Percentiles rank a stretch among this genome's conserved stretches.
Conservation (phyloP, 2,797 vertebrate genomes). For the Pempheris klunzingeri region DNA sequence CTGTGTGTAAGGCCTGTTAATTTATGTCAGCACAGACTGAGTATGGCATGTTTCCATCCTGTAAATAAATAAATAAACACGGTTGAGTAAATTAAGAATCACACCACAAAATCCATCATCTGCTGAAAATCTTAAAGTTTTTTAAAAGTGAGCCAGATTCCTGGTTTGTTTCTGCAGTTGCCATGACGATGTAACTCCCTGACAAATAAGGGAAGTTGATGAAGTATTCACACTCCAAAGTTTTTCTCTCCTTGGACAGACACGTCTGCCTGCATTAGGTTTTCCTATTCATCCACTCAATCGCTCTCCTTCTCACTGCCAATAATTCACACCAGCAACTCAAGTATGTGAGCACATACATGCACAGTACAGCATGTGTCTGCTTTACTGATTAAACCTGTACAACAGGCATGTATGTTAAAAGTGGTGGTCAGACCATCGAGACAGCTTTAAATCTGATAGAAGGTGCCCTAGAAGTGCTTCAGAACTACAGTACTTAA, state of each 20-base stretch:
- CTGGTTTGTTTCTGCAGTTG: constrained; percentile 32
- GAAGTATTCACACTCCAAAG: background rate
- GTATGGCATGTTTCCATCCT: constrained; percentile 26
- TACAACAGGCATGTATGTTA: background rate
- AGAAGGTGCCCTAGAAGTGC: background rate
- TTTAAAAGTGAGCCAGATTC: background rate
- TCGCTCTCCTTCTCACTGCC: background rate
- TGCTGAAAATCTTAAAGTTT: background rate
- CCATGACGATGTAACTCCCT: background rate
- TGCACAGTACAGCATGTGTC: too few relatives aligned
- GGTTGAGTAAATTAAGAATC: background rate
- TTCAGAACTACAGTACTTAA: too few relatives aligned
- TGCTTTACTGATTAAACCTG: background rate
- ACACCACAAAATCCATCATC: constrained; percentile 12
- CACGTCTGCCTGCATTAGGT: background rate
- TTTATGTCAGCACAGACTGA: constrained; percentile 14
- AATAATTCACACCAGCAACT: background rate
- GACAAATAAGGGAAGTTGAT: background rate
- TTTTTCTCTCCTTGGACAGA: constrained; percentile 1
- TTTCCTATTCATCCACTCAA: background rate
- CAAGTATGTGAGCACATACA: background rate
- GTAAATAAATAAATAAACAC: constrained; percentile 3
- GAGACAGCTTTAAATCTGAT: background rate
- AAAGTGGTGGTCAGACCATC: background rate
- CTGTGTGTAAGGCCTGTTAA: constrained; percentile 16